Percentiles rank a stretch among this genome's conserved stretches.
Evolutionary conservation across 2,888 invertebrate species (phyloP).

Genomic region (Leucozona laternaria): DNA sequence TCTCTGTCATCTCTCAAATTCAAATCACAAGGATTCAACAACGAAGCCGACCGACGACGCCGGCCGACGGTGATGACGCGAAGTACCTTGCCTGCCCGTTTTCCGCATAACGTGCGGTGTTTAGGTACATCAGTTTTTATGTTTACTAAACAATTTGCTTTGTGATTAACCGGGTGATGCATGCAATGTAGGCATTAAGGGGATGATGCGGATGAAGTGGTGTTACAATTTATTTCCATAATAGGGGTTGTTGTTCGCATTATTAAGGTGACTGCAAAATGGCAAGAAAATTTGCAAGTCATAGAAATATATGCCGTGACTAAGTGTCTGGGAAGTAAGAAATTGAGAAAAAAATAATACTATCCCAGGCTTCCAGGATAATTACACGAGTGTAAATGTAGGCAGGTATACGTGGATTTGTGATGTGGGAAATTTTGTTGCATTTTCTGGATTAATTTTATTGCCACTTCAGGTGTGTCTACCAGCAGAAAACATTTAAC

Average conservation of each 20-base stretch:
- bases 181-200: not conserved
- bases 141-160: conserved; percentile 73
- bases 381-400: not conserved
- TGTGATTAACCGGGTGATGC: conserved; percentile 62
- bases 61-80: not conserved
- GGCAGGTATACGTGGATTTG: not conserved
- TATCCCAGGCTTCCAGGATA: not conserved
- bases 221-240: conserved; percentile 55
- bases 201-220: conserved; percentile 46
- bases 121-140: conserved; percentile 61
- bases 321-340: conserved; percentile 71
- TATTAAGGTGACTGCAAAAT: conserved; percentile 52
- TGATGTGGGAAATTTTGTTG: conserved; percentile 23
- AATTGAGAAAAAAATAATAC: conserved; percentile 39
- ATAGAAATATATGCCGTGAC: conserved; percentile 49
- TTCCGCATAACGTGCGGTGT: conserved; percentile 68
- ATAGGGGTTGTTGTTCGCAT: conserved; percentile 62
- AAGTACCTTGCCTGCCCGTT: conserved; percentile 54
- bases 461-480: conserved; percentile 46
- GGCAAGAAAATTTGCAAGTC: conserved; percentile 26
- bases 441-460: conserved; percentile 1
- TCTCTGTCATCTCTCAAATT: conserved; percentile 61
- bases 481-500: conserved; percentile 32
- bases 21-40: conserved; percentile 9
- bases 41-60: not conserved